Evolutionary conservation across 2,888 invertebrate species (phyloP).

Genomic region (Volucella inflata): DNA sequence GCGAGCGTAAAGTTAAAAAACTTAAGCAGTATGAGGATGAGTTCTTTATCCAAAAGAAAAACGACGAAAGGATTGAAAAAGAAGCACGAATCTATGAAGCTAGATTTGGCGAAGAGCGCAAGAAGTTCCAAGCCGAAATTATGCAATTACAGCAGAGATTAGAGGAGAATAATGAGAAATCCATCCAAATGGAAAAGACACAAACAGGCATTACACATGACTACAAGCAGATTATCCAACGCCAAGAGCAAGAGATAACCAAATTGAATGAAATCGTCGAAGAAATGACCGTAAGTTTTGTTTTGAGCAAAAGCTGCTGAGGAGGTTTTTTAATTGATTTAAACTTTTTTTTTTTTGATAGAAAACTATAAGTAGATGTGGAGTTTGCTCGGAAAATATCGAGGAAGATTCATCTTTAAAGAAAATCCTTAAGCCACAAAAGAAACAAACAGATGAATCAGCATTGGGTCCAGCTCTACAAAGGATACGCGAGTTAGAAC

Average conservation of each 20-base stretch:
- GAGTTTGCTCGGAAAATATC: conserved; percentile 83
- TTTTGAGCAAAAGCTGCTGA: background rate
- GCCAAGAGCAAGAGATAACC: conserved; percentile 92
- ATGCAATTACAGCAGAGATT: conserved; percentile 90
- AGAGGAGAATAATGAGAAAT: conserved; percentile 89
- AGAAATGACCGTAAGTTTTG: conserved; percentile 87
- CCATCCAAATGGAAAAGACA: conserved; percentile 89
- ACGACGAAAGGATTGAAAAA: conserved; percentile 87
- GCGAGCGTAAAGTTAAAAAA: conserved; percentile 95
- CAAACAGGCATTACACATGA: conserved; percentile 94
- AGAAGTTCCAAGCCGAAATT: conserved; percentile 84
- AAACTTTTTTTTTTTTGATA: conserved; percentile 78
- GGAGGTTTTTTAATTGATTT: conserved; percentile 2
- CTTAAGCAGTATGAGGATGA: conserved; percentile 98
- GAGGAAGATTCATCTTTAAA: conserved; percentile 73
- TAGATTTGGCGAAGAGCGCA: conserved; percentile 84
- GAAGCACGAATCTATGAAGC: conserved; percentile 89
- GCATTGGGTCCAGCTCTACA: conserved; percentile 82
- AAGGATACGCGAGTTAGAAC: conserved; percentile 94
- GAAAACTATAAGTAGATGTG: conserved; percentile 85
- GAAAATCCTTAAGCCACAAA: conserved; percentile 48
- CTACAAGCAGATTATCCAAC: conserved; percentile 95
- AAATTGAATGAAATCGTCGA: conserved; percentile 86
- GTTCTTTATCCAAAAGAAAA: conserved; percentile 90
- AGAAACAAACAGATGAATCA: conserved; percentile 78